phyloP scores from a whole-genome alignment of 2,113 vertebrate genomes.

The Climacteris rufus region DNA sequence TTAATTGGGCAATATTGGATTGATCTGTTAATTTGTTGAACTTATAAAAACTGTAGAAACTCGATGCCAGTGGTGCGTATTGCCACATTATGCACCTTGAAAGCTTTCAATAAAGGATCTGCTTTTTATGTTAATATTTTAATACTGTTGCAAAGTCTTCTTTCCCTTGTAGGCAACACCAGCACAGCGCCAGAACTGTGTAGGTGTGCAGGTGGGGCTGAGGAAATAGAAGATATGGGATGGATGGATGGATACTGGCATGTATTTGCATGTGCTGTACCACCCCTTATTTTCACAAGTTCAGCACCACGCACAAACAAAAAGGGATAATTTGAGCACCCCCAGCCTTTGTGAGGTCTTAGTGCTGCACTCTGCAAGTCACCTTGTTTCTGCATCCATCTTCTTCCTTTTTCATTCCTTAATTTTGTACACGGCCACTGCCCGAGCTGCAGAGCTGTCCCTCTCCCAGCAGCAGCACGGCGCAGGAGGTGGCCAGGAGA shows the following conservation, averaged over 20 bases:
- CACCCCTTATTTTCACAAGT: neutral
- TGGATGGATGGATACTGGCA: neutral
- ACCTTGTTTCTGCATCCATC: neutral
- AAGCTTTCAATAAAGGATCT: no score
- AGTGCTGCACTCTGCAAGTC: neutral
- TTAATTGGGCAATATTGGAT: no score
- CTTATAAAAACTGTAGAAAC: no score
- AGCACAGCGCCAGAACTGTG: neutral
- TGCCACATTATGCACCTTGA: no score
- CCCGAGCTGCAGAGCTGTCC: no score
- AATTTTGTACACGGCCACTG: fast-evolving
- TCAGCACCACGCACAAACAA: neutral
- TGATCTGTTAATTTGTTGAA: no score
- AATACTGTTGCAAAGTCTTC: no score
- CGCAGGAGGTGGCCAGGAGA: no score
- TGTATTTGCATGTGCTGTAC: fast-evolving
- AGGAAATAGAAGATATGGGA: neutral
- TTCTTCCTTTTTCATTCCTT: neutral
- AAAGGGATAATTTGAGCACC: neutral
- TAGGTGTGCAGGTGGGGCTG: neutral
- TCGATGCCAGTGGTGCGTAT: no score
- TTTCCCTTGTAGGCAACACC: no score
- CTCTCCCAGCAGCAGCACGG: no score
- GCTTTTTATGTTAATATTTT: no score
- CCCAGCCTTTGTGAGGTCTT: neutral